These are phyloP conservation scores for Trichosurus vulpecula DNA, from an alignment of 2,797 vertebrate species.

Conservation along the genomic window DNA sequence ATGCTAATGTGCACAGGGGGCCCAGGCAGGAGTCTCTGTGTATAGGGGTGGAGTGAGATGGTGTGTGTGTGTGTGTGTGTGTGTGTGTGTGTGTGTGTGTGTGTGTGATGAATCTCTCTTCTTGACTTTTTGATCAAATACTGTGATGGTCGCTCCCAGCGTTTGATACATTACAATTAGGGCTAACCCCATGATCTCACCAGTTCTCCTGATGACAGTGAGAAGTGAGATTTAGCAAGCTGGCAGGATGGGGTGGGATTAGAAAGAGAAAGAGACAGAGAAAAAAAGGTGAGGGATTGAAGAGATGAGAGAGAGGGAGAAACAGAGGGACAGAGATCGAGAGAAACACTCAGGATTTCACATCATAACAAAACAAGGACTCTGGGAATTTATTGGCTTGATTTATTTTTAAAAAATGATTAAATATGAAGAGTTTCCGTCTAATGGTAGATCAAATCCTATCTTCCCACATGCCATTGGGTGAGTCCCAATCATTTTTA, in stretches of 20 bases:
- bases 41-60: conserved; percentile 69
- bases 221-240: conserved; percentile 29
- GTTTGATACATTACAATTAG: conserved; percentile 65
- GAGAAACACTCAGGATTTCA: neutral
- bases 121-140: conserved; percentile 58
- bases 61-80: neutral
- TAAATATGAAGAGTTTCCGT: neutral
- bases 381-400: conserved; percentile 1
- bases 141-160: conserved; percentile 12
- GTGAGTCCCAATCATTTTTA: neutral
- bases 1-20: conserved; percentile 78
- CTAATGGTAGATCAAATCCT: neutral
- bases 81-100: conserved; percentile 35
- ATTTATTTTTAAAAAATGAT: neutral
- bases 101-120: conserved; percentile 52
- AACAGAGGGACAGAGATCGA: too few species aligned
- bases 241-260: too few species aligned
- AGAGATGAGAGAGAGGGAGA: neutral
- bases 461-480: neutral
- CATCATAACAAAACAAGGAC: neutral
- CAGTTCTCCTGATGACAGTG: conserved; percentile 54
- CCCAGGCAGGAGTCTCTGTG: conserved; percentile 62
- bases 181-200: conserved; percentile 51
- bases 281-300: neutral
- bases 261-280: neutral